Percentiles rank a stretch among this genome's conserved stretches.
Evolutionary conservation across 2,113 vertebrate species (phyloP).

Genomic region (Symphodus melops): DNA sequence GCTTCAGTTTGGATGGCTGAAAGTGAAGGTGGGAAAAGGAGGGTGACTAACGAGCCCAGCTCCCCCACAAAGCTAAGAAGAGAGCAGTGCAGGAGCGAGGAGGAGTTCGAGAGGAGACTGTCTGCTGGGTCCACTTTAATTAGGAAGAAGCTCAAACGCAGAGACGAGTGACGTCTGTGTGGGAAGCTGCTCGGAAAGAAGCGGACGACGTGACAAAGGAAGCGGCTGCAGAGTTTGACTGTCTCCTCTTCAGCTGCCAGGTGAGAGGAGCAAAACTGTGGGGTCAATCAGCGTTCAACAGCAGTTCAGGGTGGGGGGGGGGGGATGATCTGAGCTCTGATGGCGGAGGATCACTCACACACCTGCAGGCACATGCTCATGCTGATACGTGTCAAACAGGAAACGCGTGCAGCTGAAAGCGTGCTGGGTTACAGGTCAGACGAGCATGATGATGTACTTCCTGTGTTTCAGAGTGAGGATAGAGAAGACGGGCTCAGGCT

Average conservation of each 20-base stretch:
- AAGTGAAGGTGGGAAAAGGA: slow-evolving; percentile 53
- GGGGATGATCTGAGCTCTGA: slow-evolving; percentile 11
- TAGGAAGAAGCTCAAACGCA: slow-evolving; percentile 60
- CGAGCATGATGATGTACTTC: too few relatives aligned
- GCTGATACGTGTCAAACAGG: neutral
- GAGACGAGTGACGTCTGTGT: slow-evolving; percentile 61
- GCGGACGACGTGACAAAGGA: slow-evolving; percentile 38
- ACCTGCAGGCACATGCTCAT: slow-evolving; percentile 15
- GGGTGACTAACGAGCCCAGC: slow-evolving; percentile 59
- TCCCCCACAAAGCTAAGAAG: slow-evolving; percentile 40
- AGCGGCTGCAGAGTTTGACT: slow-evolving; percentile 16
- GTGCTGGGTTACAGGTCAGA: too few relatives aligned
- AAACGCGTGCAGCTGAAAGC: neutral
- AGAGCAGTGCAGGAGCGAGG: slow-evolving; percentile 12
- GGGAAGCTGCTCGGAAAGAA: slow-evolving; percentile 56
- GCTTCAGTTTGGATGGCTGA: slow-evolving; percentile 48
- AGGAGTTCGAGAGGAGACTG: slow-evolving; percentile 60
- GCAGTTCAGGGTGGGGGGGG: slow-evolving; percentile 10
- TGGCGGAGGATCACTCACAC: slow-evolving; percentile 15
- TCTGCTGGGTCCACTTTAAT: slow-evolving; percentile 66
- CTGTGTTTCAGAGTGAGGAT: too few relatives aligned
- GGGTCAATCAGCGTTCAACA: slow-evolving; percentile 23
- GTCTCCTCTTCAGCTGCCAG: neutral
- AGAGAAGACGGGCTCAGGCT: too few relatives aligned
- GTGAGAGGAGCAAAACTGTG: neutral